phyloP scores from a whole-genome alignment of 2,888 invertebrate species.

The Elaeidobius kamerunicus region DNA sequence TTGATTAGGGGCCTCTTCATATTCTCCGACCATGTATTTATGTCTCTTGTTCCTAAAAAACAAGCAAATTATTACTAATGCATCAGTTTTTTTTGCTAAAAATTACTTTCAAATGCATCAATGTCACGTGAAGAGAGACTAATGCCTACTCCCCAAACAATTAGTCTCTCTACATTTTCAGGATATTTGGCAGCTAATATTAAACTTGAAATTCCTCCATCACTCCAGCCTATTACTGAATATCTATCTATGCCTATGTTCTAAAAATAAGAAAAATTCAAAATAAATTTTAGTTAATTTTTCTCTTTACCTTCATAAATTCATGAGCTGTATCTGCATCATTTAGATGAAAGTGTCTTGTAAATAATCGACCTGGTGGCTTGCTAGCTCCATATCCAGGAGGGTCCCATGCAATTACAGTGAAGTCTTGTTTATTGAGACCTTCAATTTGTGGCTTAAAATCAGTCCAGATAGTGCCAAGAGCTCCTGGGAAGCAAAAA shows the following conservation, averaged over 20 bases:
- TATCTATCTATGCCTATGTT: slow-evolving; percentile 63
- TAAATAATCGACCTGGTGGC: slow-evolving; percentile 73
- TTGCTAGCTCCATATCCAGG: slow-evolving; percentile 83
- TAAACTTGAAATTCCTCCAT: slow-evolving; percentile 78
- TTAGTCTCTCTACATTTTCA: slow-evolving; percentile 63
- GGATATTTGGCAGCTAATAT: slow-evolving; percentile 73
- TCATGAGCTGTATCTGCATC: slow-evolving; percentile 71
- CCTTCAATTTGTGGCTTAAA: slow-evolving; percentile 74
- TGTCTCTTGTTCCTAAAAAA: slow-evolving; percentile 65
- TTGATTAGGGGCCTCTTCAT: slow-evolving; percentile 71
- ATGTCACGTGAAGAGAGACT: slow-evolving; percentile 70
- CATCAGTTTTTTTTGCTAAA: too few relatives aligned
- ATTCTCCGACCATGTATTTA: slow-evolving; percentile 74
- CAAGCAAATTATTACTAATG: too few relatives aligned
- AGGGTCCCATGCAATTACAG: slow-evolving; percentile 76
- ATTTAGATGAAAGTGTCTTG: slow-evolving; percentile 64
- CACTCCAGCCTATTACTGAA: slow-evolving; percentile 86
- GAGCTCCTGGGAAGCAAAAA: slow-evolving; percentile 74
- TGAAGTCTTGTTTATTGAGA: slow-evolving; percentile 60
- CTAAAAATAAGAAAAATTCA: slow-evolving; percentile 44
- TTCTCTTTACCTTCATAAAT: slow-evolving; percentile 72
- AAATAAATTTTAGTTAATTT: too few relatives aligned
- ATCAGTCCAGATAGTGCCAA: slow-evolving; percentile 80
- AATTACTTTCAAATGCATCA: slow-evolving; percentile 58
- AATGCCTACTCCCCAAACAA: slow-evolving; percentile 76